A percentile compares a stretch with the other conserved stretches of the same genome.
phyloP scores from a whole-genome alignment of 53 echinoderm and acorn worm genomes.

The Zoroaster sp. region DNA sequence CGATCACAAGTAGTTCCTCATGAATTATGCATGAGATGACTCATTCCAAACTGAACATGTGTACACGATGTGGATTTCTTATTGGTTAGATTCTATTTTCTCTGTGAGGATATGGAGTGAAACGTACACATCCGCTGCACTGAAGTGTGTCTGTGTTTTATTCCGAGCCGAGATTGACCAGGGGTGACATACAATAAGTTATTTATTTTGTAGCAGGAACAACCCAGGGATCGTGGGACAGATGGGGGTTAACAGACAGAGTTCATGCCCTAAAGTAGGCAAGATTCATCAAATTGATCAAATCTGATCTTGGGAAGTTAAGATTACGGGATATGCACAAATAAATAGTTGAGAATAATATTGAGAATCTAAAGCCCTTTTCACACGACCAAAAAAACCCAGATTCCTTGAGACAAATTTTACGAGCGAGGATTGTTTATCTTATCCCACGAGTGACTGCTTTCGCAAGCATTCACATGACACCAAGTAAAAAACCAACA shows the following conservation, averaged over 20 bases:
- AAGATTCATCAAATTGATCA: background rate
- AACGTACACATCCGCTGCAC: background rate
- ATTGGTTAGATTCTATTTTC: background rate
- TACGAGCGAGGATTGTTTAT: too few relatives aligned
- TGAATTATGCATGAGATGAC: background rate
- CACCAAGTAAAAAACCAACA: too few relatives aligned
- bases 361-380: too few relatives aligned
- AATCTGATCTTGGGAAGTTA: background rate
- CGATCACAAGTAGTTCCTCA: background rate
- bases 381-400: too few relatives aligned
- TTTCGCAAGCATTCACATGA: too few relatives aligned
- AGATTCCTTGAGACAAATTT: too few relatives aligned
- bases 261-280: background rate
- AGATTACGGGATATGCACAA: background rate
- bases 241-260: background rate
- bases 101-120: background rate
- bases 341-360: too few relatives aligned
- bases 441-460: too few relatives aligned
- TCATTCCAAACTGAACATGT: too few relatives aligned
- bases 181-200: background rate
- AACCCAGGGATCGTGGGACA: background rate
- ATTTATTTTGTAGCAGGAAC: background rate
- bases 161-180: background rate
- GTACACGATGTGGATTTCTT: too few relatives aligned
- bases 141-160: background rate